Conservation (phyloP, 1,140 invertebrate species). For the Pristionchus pacificus region DNA sequence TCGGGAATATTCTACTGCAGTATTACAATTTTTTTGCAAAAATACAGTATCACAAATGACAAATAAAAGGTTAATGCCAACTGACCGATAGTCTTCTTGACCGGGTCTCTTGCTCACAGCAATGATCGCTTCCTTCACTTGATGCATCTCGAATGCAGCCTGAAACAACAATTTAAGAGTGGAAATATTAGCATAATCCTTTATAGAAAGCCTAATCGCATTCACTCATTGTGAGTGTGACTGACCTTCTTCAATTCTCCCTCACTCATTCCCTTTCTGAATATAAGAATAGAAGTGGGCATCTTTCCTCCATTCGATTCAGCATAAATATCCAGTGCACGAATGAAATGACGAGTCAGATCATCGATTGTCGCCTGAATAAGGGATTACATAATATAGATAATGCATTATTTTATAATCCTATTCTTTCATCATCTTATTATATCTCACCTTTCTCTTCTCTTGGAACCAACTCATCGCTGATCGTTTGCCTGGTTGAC, state of each 20-base stretch:
- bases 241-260: slow-evolving; percentile 9
- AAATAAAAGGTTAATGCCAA: neutral
- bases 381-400: neutral
- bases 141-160: neutral
- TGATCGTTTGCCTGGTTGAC: neutral
- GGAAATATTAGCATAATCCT: neutral
- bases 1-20: no score
- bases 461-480: slow-evolving; percentile 6
- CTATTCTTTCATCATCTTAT: neutral
- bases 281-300: neutral
- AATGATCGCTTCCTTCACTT: neutral
- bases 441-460: neutral
- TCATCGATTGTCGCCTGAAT: neutral
- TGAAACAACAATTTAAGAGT: neutral
- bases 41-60: no score
- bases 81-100: neutral
- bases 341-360: neutral
- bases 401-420: neutral
- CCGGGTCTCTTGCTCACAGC: neutral
- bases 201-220: neutral
- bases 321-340: neutral
- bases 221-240: no score
- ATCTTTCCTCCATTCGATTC: slow-evolving; percentile 1
- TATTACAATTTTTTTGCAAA: no score
- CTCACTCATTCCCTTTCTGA: neutral